These are phyloP conservation scores for Cettia cetti DNA, from an alignment of 2,113 vertebrate species.

Conservation along the genomic window DNA sequence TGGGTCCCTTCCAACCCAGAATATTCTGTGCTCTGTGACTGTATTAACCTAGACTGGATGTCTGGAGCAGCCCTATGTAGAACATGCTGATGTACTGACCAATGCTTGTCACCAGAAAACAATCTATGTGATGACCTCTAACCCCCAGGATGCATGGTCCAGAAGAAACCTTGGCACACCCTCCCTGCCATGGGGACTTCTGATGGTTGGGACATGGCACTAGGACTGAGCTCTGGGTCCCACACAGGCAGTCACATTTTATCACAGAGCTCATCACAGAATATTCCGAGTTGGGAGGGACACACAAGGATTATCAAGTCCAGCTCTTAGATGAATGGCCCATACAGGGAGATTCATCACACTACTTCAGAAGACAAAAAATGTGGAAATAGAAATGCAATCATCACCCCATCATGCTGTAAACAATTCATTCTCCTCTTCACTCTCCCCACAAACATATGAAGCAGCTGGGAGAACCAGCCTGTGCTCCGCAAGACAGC, in stretches of 20 bases:
- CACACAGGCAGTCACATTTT: not conserved
- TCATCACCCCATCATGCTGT: not conserved
- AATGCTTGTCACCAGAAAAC: not conserved
- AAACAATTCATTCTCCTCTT: not conserved
- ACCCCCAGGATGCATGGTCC: rapidly evolving
- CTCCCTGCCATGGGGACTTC: not conserved
- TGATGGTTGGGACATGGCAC: rapidly evolving
- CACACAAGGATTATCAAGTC: not conserved
- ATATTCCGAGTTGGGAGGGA: not conserved
- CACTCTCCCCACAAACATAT: not conserved
- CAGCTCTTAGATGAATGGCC: not conserved
- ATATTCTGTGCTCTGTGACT: not conserved
- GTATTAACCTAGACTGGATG: not conserved
- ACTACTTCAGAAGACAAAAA: not conserved
- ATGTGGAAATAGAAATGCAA: not conserved
- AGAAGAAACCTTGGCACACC: not conserved
- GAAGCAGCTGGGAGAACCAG: not conserved
- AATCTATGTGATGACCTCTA: not conserved
- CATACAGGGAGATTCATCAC: not conserved
- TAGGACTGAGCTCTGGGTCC: not conserved
- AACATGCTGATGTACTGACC: not conserved
- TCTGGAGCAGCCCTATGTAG: not conserved
- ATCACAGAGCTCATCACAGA: not conserved
- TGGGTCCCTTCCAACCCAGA: not conserved
- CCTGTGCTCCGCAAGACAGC: not conserved